phyloP scores from a whole-genome alignment of 2,888 invertebrate genomes.

The Drosophila paracracens region DNA sequence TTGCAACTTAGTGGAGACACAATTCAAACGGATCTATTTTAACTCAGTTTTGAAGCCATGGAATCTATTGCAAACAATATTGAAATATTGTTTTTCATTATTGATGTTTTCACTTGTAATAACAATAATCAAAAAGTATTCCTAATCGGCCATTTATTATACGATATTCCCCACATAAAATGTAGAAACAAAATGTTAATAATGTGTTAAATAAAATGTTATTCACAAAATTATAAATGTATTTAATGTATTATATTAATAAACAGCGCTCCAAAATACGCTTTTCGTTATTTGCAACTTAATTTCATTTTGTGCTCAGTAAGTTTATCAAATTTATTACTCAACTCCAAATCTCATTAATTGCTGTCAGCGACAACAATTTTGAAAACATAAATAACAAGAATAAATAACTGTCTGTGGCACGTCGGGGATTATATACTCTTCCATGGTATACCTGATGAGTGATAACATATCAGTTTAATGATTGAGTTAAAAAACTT shows the following conservation, averaged over 20 bases:
- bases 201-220: slow-evolving; percentile 2
- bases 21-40: neutral
- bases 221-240: neutral
- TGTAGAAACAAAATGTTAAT: slow-evolving; percentile 1
- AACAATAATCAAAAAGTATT: neutral
- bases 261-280: slow-evolving; percentile 25
- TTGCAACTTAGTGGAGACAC: neutral
- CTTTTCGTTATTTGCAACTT: slow-evolving; percentile 59
- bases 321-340: slow-evolving; percentile 36
- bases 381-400: slow-evolving; percentile 8
- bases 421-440: neutral
- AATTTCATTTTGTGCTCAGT: slow-evolving; percentile 50
- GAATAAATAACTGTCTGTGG: neutral
- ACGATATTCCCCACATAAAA: neutral
- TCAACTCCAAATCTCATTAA: slow-evolving; percentile 9
- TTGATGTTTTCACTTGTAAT: neutral
- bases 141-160: neutral
- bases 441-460: neutral
- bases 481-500: neutral
- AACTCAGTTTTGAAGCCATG: neutral
- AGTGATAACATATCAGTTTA: neutral
- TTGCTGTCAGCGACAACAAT: slow-evolving; percentile 8
- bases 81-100: neutral
- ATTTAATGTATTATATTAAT: neutral
- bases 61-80: neutral